Conservation (phyloP, 2,888 invertebrate species). For the Heliconius erato region DNA sequence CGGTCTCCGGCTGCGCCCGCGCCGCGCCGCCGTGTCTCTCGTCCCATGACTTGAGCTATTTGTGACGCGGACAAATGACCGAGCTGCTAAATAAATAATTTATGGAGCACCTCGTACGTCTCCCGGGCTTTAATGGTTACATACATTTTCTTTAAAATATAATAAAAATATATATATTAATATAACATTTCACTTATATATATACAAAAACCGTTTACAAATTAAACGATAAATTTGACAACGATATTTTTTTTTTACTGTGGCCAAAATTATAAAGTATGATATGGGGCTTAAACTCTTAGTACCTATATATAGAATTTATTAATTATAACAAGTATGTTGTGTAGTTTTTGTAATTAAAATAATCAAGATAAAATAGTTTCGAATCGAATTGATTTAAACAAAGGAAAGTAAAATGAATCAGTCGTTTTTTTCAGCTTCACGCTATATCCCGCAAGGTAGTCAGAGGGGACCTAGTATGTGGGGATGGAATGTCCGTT, state of each 20-base stretch:
- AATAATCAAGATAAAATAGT: neutral
- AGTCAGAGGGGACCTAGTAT: no score
- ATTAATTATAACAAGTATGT: neutral
- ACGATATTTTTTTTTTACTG: no score
- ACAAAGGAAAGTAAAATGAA: neutral
- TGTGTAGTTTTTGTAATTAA: neutral
- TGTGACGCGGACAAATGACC: constrained; percentile 59
- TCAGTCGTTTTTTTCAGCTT: no score
- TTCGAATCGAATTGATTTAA: neutral
- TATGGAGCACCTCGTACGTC: constrained; percentile 63
- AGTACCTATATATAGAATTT: neutral
- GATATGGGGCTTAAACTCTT: neutral
- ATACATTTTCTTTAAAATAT: constrained; percentile 22
- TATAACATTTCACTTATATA: neutral
- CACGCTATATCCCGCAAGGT: no score
- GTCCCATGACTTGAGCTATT: constrained; percentile 80
- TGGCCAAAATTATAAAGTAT: no score
- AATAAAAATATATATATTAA: neutral
- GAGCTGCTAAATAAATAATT: constrained; percentile 61
- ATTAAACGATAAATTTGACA: neutral
- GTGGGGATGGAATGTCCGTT: no score
- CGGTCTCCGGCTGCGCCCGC: constrained; percentile 39
- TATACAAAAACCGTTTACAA: neutral
- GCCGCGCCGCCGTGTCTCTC: constrained; percentile 68
- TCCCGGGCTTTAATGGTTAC: constrained; percentile 32